Evolutionary conservation across 2,797 vertebrate genomes (phyloP).

Genomic region (Artibeus lituratus): DNA sequence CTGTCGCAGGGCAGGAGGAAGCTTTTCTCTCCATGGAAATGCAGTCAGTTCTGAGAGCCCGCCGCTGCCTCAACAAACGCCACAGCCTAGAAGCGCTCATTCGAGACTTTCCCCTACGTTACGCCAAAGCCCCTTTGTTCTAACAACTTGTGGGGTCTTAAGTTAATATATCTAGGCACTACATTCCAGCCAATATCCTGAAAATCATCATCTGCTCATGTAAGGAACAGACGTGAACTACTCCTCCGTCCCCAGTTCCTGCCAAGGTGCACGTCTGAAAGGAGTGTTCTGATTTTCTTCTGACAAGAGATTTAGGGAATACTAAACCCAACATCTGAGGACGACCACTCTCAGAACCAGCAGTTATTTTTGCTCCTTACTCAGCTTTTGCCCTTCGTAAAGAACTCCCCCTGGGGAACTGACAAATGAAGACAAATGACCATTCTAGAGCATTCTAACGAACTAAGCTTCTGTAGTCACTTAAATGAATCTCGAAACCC

Average conservation of each 20-base stretch:
- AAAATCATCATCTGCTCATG: neutral
- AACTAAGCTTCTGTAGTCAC: conserved; percentile 69
- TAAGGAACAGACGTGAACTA: neutral
- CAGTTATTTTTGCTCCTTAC: conserved; percentile 68
- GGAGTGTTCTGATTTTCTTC: neutral
- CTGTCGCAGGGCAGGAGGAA: neutral
- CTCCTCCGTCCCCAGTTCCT: neutral
- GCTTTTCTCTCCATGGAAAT: neutral
- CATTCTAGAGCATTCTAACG: conserved; percentile 64
- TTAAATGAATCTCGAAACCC: conserved; percentile 72
- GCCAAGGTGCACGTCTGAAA: neutral
- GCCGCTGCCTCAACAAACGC: neutral
- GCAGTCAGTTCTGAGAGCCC: neutral
- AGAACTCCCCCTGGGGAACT: conserved; percentile 70
- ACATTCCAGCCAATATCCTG: neutral
- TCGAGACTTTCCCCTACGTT: neutral
- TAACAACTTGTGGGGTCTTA: neutral
- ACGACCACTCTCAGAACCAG: conserved; percentile 35
- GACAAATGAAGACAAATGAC: conserved; percentile 83
- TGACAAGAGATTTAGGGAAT: neutral
- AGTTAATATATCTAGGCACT: neutral
- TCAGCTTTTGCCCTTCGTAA: conserved; percentile 77
- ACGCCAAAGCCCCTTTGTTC: neutral
- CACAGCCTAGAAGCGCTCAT: neutral
- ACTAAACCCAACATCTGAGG: neutral